Evolutionary conservation across 2,888 invertebrate genomes (phyloP).

Genomic region (Papilio demoleus): DNA sequence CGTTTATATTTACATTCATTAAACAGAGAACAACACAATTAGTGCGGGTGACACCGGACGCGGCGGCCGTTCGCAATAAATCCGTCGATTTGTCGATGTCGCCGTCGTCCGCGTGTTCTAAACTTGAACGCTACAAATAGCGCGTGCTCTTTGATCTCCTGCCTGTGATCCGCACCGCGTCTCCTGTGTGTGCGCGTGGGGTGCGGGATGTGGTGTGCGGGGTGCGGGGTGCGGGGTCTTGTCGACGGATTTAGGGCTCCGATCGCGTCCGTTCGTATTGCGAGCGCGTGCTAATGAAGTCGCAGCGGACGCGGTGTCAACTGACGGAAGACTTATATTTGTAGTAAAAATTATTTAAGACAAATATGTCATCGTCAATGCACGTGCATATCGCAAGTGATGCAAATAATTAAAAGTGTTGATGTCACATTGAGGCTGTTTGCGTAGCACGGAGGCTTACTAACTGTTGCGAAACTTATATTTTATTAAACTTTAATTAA

Average conservation of each 20-base stretch:
- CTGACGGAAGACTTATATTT: not conserved
- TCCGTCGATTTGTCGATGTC: constrained; percentile 26
- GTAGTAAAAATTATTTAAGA: not conserved
- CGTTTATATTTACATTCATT: too few species aligned
- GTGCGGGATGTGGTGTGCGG: not conserved
- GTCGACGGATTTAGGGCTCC: not conserved
- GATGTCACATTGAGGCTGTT: too few species aligned
- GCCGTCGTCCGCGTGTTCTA: not conserved
- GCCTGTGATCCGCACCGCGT: not conserved
- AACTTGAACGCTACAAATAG: too few species aligned
- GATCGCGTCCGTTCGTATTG: not conserved
- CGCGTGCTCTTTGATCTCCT: too few species aligned
- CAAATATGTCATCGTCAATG: too few species aligned
- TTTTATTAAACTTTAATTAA: too few species aligned
- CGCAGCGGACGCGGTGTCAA: not conserved
- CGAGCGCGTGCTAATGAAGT: not conserved
- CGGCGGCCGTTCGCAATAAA: constrained; percentile 17
- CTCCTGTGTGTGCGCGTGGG: not conserved
- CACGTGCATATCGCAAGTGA: too few species aligned
- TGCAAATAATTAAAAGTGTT: too few species aligned
- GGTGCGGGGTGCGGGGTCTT: not conserved
- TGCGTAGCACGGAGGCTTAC: too few species aligned
- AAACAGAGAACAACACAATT: too few species aligned
- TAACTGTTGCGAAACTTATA: too few species aligned
- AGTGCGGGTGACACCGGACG: not conserved